Conservation (phyloP, 2,888 invertebrate species). For the Acleris cristana region DNA sequence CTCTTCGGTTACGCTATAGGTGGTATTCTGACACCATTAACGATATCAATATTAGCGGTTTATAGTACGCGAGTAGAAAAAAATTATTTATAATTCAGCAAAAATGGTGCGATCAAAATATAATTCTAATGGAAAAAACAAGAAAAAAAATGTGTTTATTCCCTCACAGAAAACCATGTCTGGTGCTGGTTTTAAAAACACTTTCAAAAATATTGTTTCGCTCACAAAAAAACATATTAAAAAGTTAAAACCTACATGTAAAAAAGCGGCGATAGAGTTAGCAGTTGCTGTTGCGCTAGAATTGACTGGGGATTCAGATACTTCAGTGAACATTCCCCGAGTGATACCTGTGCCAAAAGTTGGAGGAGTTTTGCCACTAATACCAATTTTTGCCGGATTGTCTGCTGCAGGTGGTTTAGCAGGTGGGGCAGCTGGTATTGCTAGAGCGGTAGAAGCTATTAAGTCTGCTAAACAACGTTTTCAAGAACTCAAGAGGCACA, state of each 20-base stretch:
- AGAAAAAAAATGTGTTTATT: too few relatives aligned
- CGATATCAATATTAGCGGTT: too few relatives aligned
- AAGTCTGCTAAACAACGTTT: conserved; percentile 18
- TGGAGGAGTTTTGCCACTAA: too few relatives aligned
- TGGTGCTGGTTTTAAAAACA: neutral
- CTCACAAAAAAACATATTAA: conserved; percentile 6
- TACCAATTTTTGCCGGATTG: conserved; percentile 34
- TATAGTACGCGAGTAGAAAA: too few relatives aligned
- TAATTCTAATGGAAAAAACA: too few relatives aligned
- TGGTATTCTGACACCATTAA: too few relatives aligned
- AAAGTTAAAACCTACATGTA: neutral
- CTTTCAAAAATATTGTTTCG: neutral
- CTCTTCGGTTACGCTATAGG: too few relatives aligned
- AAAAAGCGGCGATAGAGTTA: conserved; percentile 2
- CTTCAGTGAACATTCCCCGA: neutral
- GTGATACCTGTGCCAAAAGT: conserved; percentile 11
- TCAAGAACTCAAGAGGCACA: conserved; percentile 16
- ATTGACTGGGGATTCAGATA: neutral
- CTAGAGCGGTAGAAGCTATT: conserved; percentile 17
- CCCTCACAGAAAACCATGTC: too few relatives aligned
- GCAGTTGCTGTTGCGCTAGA: conserved; percentile 7
- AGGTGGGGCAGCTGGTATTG: conserved; percentile 28
- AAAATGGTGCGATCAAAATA: too few relatives aligned
- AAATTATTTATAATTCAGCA: too few relatives aligned
- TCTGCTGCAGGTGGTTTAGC: conserved; percentile 24